Conservation (phyloP, 2,113 vertebrate species). For the Oncorhynchus mykiss region DNA sequence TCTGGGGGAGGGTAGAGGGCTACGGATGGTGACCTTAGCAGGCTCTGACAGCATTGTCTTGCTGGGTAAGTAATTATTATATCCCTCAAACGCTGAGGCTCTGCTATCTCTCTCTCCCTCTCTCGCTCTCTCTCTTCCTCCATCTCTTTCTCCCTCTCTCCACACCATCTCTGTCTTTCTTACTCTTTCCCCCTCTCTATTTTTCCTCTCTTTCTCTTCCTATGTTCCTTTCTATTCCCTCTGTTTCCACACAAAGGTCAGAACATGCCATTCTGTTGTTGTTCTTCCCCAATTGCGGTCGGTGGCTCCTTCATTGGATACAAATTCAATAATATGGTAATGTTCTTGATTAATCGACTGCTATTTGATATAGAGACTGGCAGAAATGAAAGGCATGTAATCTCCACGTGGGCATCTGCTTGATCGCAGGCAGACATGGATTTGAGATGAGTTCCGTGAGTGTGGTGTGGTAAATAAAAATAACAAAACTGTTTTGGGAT, state of each 20-base stretch:
- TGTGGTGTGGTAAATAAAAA: neutral
- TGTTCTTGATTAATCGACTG: conserved; percentile 1
- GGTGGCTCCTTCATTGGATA: neutral
- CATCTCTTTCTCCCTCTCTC: neutral
- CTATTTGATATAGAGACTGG: conserved; percentile 3
- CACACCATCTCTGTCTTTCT: neutral
- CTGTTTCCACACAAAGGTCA: neutral
- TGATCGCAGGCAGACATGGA: conserved; percentile 28
- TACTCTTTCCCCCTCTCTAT: neutral
- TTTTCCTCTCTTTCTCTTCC: neutral
- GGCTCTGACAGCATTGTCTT: too few species aligned
- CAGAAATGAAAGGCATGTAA: conserved; percentile 2
- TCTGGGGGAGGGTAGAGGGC: too few species aligned
- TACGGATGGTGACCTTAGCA: too few species aligned
- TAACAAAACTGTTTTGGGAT: neutral
- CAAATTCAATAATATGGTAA: conserved; percentile 5
- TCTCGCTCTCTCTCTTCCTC: neutral
- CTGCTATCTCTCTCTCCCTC: neutral
- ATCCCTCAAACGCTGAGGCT: too few species aligned
- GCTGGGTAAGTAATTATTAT: too few species aligned
- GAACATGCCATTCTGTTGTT: neutral
- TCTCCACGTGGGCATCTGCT: conserved; percentile 6
- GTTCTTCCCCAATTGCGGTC: neutral
- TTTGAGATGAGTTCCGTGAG: conserved; percentile 15
- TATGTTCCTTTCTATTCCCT: neutral